Percentiles rank a stretch among this genome's conserved stretches.
phyloP scores from a whole-genome alignment of 2,888 invertebrate genomes.

The Molorchus minor region DNA sequence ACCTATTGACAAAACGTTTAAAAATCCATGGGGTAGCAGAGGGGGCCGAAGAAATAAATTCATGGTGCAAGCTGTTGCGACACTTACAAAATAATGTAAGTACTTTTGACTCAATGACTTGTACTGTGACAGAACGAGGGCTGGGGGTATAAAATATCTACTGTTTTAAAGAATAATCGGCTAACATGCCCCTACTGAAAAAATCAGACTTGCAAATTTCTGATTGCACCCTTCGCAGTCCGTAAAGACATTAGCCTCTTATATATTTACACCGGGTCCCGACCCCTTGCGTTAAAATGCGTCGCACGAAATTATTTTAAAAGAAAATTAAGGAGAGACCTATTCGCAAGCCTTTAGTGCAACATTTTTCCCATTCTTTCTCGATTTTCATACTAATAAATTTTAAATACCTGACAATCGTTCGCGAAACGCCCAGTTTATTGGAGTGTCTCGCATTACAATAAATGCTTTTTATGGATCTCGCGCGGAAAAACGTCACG shows the following conservation, averaged over 20 bases:
- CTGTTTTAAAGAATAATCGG: slow-evolving; percentile 64
- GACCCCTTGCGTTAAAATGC: slow-evolving; percentile 55
- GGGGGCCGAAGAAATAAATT: slow-evolving; percentile 51
- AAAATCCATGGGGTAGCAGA: slow-evolving; percentile 32
- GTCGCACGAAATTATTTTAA: slow-evolving; percentile 61
- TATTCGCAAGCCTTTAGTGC: slow-evolving; percentile 58
- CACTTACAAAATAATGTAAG: slow-evolving; percentile 60
- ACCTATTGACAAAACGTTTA: slow-evolving; percentile 28
- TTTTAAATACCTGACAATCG: slow-evolving; percentile 36
- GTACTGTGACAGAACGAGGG: slow-evolving; percentile 54
- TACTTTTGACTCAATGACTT: slow-evolving; percentile 61
- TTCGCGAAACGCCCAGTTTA: slow-evolving; percentile 16
- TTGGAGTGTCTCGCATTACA: slow-evolving; percentile 20
- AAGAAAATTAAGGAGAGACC: slow-evolving; percentile 62
- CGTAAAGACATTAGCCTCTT: slow-evolving; percentile 64
- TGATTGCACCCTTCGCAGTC: slow-evolving; percentile 62
- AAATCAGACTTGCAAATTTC: slow-evolving; percentile 64
- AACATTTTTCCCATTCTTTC: slow-evolving; percentile 48
- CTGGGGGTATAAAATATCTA: slow-evolving; percentile 54
- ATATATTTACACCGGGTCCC: slow-evolving; percentile 56
- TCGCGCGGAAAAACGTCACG: slow-evolving; percentile 12
- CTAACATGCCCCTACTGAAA: slow-evolving; percentile 57
- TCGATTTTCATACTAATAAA: slow-evolving; percentile 36
- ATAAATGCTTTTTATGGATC: slow-evolving; percentile 19
- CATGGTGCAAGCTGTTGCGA: slow-evolving; percentile 58